A percentile compares a stretch with the other conserved stretches of the same genome.
Conservation (phyloP, 1,140 invertebrate genomes). For the Pseudomyrmex pallidus region DNA sequence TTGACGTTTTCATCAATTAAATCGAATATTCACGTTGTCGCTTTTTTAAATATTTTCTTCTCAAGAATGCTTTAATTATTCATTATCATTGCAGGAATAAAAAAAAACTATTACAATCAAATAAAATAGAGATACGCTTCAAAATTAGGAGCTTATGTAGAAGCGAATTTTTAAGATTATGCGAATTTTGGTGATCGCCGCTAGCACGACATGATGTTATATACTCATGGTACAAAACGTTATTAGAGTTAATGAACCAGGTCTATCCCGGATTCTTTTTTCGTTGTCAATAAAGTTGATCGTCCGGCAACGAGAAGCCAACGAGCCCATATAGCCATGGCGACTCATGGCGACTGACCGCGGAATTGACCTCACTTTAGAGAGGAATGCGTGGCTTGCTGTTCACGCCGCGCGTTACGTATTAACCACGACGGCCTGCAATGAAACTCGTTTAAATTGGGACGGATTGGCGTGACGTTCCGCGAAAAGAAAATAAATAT, state of each 20-base stretch:
- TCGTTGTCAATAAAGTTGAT: slow-evolving; percentile 70
- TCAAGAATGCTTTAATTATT: slow-evolving; percentile 2
- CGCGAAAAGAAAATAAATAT: slow-evolving; percentile 66
- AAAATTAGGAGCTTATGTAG: neutral
- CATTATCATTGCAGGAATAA: neutral
- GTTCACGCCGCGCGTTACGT: slow-evolving; percentile 62
- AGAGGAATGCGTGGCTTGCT: slow-evolving; percentile 71
- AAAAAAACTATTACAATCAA: too few species aligned
- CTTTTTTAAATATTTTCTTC: slow-evolving; percentile 2
- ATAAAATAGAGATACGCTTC: too few species aligned
- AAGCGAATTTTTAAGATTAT: neutral
- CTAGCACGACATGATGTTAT: slow-evolving; percentile 14
- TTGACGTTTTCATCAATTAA: slow-evolving; percentile 28
- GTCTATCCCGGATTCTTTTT: slow-evolving; percentile 65
- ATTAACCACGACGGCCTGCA: slow-evolving; percentile 68
- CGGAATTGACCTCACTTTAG: slow-evolving; percentile 77
- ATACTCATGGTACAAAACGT: slow-evolving; percentile 46
- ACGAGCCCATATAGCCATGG: slow-evolving; percentile 67
- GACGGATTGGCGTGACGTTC: slow-evolving; percentile 73
- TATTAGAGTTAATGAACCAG: slow-evolving; percentile 70
- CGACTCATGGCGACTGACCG: slow-evolving; percentile 70
- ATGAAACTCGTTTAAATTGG: slow-evolving; percentile 73
- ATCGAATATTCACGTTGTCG: slow-evolving; percentile 7
- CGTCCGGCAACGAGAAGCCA: slow-evolving; percentile 70
- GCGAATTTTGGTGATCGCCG: slow-evolving; percentile 9